These are phyloP conservation scores for Crenichthys baileyi DNA, from an alignment of 2,797 vertebrate species.

Conservation along the genomic window DNA sequence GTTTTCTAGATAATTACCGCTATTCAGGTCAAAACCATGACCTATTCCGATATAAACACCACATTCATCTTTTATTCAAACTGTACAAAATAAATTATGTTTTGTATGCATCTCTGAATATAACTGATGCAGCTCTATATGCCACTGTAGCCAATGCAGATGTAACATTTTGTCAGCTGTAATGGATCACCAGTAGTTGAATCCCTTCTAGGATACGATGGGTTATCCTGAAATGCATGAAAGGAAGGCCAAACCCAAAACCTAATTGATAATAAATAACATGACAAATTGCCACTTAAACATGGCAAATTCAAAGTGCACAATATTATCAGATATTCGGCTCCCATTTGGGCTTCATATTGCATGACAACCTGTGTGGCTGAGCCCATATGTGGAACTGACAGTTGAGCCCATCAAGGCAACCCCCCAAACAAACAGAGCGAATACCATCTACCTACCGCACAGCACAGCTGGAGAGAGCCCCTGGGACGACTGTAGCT, in stretches of 20 bases:
- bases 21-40: neutral
- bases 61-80: neutral
- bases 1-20: neutral
- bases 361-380: conserved; percentile 32
- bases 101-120: neutral
- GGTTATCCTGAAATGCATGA: neutral
- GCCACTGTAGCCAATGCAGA: neutral
- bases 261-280: conserved; percentile 7
- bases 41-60: neutral
- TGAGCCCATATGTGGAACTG: conserved; percentile 48
- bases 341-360: conserved; percentile 22
- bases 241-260: conserved; percentile 6
- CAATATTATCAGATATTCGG: conserved; percentile 1
- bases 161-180: conserved; percentile 1
- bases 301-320: conserved; percentile 1
- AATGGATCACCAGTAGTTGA: neutral
- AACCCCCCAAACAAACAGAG: conserved; percentile 49
- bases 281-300: conserved; percentile 1
- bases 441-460: conserved; percentile 47
- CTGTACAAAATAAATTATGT: neutral
- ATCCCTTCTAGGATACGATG: neutral
- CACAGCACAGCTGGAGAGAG: conserved; percentile 47
- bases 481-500: conserved; percentile 41
- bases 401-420: conserved; percentile 27
- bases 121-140: neutral